Conservation (phyloP, 2,888 invertebrate genomes). For the Pollenia labialis region DNA sequence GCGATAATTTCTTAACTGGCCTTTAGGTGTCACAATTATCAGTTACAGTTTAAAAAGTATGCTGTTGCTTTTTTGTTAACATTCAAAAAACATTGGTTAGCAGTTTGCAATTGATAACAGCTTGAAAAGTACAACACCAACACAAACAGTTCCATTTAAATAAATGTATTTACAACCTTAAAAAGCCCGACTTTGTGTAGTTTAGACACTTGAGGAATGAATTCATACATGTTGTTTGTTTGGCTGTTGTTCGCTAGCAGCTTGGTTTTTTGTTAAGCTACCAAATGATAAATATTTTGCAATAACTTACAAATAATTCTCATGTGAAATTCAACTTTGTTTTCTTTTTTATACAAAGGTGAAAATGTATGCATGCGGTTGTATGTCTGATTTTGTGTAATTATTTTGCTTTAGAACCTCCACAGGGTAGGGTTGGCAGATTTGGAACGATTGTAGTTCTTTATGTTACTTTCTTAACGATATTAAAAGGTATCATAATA, state of each 20-base stretch:
- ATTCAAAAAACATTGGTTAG: constrained; percentile 56
- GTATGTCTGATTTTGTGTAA: neutral
- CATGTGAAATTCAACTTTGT: constrained; percentile 52
- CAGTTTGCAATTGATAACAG: constrained; percentile 60
- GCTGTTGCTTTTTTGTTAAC: constrained; percentile 34
- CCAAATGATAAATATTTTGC: constrained; percentile 38
- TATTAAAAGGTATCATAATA: too few relatives aligned
- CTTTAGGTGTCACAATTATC: constrained; percentile 5
- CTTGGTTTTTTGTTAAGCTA: neutral
- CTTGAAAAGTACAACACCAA: constrained; percentile 2
- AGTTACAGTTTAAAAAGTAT: neutral
- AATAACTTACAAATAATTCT: constrained; percentile 49
- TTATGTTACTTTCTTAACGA: too few relatives aligned
- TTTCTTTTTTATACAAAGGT: constrained; percentile 8
- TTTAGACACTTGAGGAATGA: constrained; percentile 24
- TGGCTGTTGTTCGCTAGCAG: neutral
- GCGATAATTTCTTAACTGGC: neutral
- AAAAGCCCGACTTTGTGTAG: constrained; percentile 42
- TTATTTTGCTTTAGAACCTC: constrained; percentile 29
- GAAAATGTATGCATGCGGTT: constrained; percentile 23
- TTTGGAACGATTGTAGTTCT: too few relatives aligned
- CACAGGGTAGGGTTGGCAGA: neutral
- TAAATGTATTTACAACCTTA: constrained; percentile 4
- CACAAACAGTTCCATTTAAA: constrained; percentile 36
- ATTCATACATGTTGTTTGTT: neutral